A percentile compares a stretch with the other conserved stretches of the same genome.
Evolutionary conservation across 1,140 invertebrate species (phyloP).

Genomic region (Orius laevigatus): DNA sequence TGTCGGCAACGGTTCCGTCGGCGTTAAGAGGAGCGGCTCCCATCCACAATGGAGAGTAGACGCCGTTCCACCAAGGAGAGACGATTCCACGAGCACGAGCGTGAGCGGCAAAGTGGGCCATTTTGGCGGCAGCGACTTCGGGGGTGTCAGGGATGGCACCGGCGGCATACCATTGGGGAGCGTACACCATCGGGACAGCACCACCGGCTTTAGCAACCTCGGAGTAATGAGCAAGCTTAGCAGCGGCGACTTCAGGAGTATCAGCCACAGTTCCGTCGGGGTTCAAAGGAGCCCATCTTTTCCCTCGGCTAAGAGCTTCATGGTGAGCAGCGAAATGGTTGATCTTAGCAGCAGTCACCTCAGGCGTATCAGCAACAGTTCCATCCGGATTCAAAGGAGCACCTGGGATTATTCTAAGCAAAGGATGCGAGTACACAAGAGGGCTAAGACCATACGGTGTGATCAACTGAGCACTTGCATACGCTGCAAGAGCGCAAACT

Average conservation of each 20-base stretch:
- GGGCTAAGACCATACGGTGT: too few relatives aligned
- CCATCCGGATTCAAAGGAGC: constrained; percentile 26
- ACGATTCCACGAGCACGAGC: constrained; percentile 23
- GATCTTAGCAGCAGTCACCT: constrained; percentile 30
- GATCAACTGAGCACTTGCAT: too few relatives aligned
- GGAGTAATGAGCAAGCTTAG: constrained; percentile 21
- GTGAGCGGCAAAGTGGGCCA: constrained; percentile 25
- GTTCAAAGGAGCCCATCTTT: constrained; percentile 28
- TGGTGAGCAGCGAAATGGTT: constrained; percentile 21
- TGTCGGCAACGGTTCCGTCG: constrained; percentile 32
- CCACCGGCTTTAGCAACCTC: constrained; percentile 15
- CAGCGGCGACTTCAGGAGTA: constrained; percentile 22
- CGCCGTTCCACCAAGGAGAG: constrained; percentile 15
- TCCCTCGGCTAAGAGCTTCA: constrained; percentile 7
- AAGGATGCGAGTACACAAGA: too few relatives aligned
- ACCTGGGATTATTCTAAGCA: neutral
- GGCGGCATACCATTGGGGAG: constrained; percentile 21
- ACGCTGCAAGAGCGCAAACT: too few relatives aligned
- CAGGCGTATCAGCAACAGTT: constrained; percentile 32
- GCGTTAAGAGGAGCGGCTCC: constrained; percentile 14
- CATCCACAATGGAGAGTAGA: constrained; percentile 18
- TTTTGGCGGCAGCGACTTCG: constrained; percentile 33
- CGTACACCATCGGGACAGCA: constrained; percentile 1
- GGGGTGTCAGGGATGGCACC: constrained; percentile 32
- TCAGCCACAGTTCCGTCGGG: constrained; percentile 29